Base-by-base conservation (phyloP, 2,797 vertebrate genomes). In the Spheniscus humboldti region DNA sequence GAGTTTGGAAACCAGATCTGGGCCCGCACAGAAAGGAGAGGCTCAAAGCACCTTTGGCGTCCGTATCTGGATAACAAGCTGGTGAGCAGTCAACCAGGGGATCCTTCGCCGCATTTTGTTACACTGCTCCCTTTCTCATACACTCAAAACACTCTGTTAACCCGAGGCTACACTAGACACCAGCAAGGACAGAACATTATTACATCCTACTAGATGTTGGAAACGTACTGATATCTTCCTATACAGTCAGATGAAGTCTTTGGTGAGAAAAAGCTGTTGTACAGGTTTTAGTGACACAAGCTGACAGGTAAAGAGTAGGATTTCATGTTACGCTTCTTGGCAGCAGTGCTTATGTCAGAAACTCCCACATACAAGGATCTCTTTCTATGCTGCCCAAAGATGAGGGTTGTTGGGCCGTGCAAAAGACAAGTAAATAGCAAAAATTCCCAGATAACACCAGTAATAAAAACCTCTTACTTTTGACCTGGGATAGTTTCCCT, bases 81-180 rank as follows among this genome's bases (percentile, higher is more conserved):
- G 45, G 48, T 28, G 30, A 88, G 14, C 10, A 8, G 27, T 41
- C 52, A 24, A 2, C 31, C 11, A 22, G 43, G 9, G 11, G 10
- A 66, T 69, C 35, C 28, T 88, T 41, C 11, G 2, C 18, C 0
- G 0, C 4, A 1, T 62, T 84, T 82, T 31, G 10, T 83, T 83
- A n/a, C 3, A 0, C 79, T 73, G 24, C 37, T 66, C 88, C 45
- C 33, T 78, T 75, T 68, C 66, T 69, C 35, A 39, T 28, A 43
- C 7, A 2, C 41, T 50, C n/a, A 24, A 64, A 91, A 48, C 6
- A 13, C 24, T 22, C 12, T 67, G 48, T 31, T 80, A 92, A 76
- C 35, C 35, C 1, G 3, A 63, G 75, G 67, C 68, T 91, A 23
- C 63, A 2, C 30, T 20, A 66, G 30, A 60, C 28, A 60, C 18